Base-by-base conservation (phyloP, 2,797 vertebrate species). In the Gymnodraco acuticeps region DNA sequence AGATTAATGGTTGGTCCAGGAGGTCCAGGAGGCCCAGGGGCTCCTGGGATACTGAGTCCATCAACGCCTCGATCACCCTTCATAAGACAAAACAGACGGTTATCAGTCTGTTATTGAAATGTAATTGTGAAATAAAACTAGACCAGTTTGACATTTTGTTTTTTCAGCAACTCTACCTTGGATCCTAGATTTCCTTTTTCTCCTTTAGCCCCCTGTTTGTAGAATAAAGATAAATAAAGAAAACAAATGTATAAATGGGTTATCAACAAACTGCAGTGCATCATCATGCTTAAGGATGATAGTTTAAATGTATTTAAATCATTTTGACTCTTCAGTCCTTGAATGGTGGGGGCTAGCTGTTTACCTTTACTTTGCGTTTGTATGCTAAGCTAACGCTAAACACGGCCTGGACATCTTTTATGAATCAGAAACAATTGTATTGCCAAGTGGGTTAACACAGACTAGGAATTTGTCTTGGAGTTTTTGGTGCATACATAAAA, bases 41-140 rank as follows among this genome's bases (percentile, higher is more conserved):
- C 95, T 59, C 97, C 98, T 66, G 88, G 66, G 19, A 95, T 85
- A 75, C 90, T 94, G 50, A 66, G 73, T 73, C 97, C 97, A 3
- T 96, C 92, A 70, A 68, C 56, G 10, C 98, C 98, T 71, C 77
- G 87, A 64, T 97, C 95, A 19, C 98, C 97, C 98, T 99, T 77
- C 73, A 85, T 67, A 10, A 88, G 13, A 65, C 70, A 66, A 11
- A 10, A 10, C 2, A 10, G 8, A 19, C 14, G 4, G 27, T 27
- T 27, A 27, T 27, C 27, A 38, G 23, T 42, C 1, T 1, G 59
- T 75, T 31, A 41, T 53, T 20, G 14, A 5, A 67, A 8, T 16
- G 3, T 2, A 27, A 33, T 20, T 53, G 1, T 41, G n/a, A 38
- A 38, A 38, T 38, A 6, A 38, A 6, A 38, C 6, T 38, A 38